phyloP scores from a whole-genome alignment of 2,797 vertebrate genomes.

The Sternarchorhynchus goeldii region DNA sequence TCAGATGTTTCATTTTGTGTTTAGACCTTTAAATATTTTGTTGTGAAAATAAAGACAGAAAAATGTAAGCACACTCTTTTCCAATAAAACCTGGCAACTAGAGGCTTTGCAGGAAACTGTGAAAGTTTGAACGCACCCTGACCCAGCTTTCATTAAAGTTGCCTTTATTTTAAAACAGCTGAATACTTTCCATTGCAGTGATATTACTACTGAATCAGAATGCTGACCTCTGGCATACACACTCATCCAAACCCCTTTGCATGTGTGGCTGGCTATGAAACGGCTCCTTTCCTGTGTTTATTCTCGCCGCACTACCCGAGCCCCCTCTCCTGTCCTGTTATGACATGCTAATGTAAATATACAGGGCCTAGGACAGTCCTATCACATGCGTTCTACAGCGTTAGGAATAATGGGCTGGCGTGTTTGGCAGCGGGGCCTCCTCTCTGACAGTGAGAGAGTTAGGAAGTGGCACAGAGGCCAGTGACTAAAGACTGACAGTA shows the following conservation, averaged over 20 bases:
- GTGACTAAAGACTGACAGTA: not conserved
- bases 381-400: not conserved
- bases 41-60: constrained; percentile 36
- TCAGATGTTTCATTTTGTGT: constrained; percentile 24
- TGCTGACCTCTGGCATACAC: not conserved
- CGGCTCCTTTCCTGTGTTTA: constrained; percentile 16
- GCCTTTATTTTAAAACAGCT: constrained; percentile 21
- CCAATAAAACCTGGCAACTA: constrained; percentile 30
- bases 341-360: constrained; percentile 36
- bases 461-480: not conserved
- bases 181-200: constrained; percentile 35
- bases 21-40: constrained; percentile 40
- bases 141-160: constrained; percentile 1
- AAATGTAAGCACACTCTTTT: constrained; percentile 44
- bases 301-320: constrained; percentile 2
- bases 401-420: constrained; percentile 5
- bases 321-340: constrained; percentile 29
- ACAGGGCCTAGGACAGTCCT: constrained; percentile 3
- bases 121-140: constrained; percentile 16
- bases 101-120: constrained; percentile 2
- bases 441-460: constrained; percentile 12
- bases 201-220: constrained; percentile 18
- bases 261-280: constrained; percentile 7
- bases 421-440: constrained; percentile 9
- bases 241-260: not conserved